phyloP scores from a whole-genome alignment of 2,888 invertebrate genomes.

The Apamea epomidion region DNA sequence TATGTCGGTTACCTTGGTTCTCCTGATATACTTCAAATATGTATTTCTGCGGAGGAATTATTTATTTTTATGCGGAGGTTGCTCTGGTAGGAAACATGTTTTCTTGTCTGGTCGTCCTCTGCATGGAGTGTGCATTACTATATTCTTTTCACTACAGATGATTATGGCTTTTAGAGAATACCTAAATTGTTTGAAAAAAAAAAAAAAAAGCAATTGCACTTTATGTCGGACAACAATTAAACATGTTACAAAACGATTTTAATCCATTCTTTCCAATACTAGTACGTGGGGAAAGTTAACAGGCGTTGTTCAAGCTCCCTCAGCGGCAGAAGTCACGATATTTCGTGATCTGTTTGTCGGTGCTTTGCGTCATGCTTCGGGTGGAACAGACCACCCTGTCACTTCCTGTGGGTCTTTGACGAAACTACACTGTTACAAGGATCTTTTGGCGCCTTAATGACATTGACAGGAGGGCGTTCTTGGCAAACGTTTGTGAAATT shows the following conservation, averaged over 20 bases:
- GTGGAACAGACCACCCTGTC: constrained; percentile 6
- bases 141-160: background rate
- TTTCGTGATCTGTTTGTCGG: constrained; percentile 38
- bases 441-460: background rate
- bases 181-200: background rate
- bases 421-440: background rate
- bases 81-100: no score
- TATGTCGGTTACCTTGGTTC: no score
- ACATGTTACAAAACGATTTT: constrained; percentile 10
- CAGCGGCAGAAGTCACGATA: constrained; percentile 47
- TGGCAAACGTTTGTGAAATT: background rate
- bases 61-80: no score
- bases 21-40: no score
- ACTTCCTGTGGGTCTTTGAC: constrained; percentile 11
- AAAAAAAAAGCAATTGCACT: background rate
- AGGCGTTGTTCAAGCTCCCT: constrained; percentile 25
- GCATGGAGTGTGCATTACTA: no score
- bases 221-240: background rate
- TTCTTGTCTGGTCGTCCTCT: no score
- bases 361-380: constrained; percentile 6
- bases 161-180: no score
- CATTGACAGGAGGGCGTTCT: background rate
- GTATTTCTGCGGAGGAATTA: no score
- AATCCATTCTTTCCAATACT: constrained; percentile 16
- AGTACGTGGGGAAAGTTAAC: constrained; percentile 45